Evolutionary conservation across 2,113 vertebrate genomes (phyloP), one percentile per base, ranked within the genome.

Genomic region (Patagioenas fasciata): DNA sequence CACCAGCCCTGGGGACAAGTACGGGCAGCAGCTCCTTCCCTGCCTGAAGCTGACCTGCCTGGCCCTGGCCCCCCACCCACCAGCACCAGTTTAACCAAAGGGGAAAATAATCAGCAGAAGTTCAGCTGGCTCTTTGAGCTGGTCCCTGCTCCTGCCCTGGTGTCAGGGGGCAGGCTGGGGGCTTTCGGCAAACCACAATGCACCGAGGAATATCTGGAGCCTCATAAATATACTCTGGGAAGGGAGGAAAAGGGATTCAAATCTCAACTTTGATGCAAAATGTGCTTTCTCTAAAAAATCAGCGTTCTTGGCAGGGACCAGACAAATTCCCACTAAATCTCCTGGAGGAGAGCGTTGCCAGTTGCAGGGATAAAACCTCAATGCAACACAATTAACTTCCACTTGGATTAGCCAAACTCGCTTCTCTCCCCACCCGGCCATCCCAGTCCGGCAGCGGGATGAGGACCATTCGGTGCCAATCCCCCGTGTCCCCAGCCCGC

Each of bases 191-290:
- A 95, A 84, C 50, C 4, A 13, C 6, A 8, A 31, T 29, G 28
- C 14, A 3, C 73, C 0, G 0, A 82, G 80, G 84, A 75, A 51
- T 95, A 93, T 40, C 77, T 38, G 54, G 54, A 93, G 34, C 8
- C 15, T 95, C 92, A 83, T 69, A 89, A 92, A 91, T 86, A 48
- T 13, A 64, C 65, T 57, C 69, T 10, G 28, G 44, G 83, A 92
- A 62, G 14, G 84, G 25, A 88, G 87, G 65, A 81, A 79, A 93
- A 92, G 31, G 78, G 81, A 96, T 92, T 85, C 93, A 61, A 94
- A 91, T 95, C 94, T 94, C 79, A 80, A 84, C 95, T 93, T 97
- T 80, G 81, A 91, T 88, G 86, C 84, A 94, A 88, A 95, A 97
- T 86, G 69, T 90, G 91, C 65, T 96, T 97, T 94, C 79, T 81